Conservation (phyloP, 2,797 vertebrate species). For the Onychomys leucogaster region DNA sequence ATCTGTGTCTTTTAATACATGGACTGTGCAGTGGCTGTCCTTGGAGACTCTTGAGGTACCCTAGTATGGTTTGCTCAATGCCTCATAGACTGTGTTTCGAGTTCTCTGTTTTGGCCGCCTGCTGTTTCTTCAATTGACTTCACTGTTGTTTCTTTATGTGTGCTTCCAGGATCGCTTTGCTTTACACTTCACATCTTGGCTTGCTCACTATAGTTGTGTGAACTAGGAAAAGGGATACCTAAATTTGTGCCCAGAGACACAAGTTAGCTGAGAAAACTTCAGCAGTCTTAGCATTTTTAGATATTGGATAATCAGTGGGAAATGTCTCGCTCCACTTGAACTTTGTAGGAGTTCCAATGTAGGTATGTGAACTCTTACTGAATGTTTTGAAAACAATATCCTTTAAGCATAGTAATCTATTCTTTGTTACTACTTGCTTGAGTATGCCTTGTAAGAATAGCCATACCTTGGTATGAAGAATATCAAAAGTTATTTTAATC, state of each 20-base stretch:
- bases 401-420: slow-evolving; percentile 3
- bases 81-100: neutral
- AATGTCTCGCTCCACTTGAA: neutral
- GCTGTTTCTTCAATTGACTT: slow-evolving; percentile 28
- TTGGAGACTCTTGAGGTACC: neutral
- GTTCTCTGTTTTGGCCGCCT: slow-evolving; percentile 48
- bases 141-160: slow-evolving; percentile 30
- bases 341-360: neutral
- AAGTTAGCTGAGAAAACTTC: slow-evolving; percentile 14
- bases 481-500: slow-evolving; percentile 16
- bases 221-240: slow-evolving; percentile 46
- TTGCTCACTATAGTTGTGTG: slow-evolving; percentile 4
- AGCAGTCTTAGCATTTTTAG: neutral
- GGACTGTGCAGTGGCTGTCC: neutral
- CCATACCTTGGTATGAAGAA: neutral
- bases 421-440: slow-evolving; percentile 28
- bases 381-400: neutral
- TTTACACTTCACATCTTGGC: neutral
- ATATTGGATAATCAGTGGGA: slow-evolving; percentile 10
- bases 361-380: neutral
- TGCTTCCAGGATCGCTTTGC: slow-evolving; percentile 9
- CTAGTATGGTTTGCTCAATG: neutral
- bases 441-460: slow-evolving; percentile 18
- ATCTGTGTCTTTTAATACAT: neutral
- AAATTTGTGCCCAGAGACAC: neutral